Conservation (phyloP, 2,888 invertebrate species). For the Drosophila monieri region DNA sequence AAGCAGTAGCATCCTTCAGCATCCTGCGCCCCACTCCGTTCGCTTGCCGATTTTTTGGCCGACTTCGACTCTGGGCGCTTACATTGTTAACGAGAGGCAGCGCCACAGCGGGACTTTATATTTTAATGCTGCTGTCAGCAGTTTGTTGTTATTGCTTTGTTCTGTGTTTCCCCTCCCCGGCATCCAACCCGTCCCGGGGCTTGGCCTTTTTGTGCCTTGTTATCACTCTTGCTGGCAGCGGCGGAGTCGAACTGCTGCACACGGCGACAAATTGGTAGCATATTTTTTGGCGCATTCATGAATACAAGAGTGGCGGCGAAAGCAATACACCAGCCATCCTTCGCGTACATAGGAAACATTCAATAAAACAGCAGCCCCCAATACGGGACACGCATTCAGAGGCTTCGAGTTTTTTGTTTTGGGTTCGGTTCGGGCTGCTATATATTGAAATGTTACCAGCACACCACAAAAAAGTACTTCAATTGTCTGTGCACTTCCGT, state of each 20-base stretch:
- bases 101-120: slow-evolving; percentile 69
- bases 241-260: slow-evolving; percentile 46
- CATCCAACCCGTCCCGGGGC: slow-evolving; percentile 10
- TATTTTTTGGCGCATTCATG: slow-evolving; percentile 77
- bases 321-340: slow-evolving; percentile 47
- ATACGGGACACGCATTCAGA: slow-evolving; percentile 9
- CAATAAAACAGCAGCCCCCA: slow-evolving; percentile 70
- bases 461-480: slow-evolving; percentile 72
- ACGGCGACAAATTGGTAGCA: slow-evolving; percentile 79
- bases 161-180: slow-evolving; percentile 36
- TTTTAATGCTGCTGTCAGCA: slow-evolving; percentile 78
- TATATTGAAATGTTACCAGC: slow-evolving; percentile 76
- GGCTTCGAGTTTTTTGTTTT: slow-evolving; percentile 29
- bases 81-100: slow-evolving; percentile 72
- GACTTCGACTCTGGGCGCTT: slow-evolving; percentile 68
- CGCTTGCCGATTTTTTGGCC: slow-evolving; percentile 57
- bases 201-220: slow-evolving; percentile 18
- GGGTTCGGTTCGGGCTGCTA: slow-evolving; percentile 43
- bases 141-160: slow-evolving; percentile 77
- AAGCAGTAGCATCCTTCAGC: slow-evolving; percentile 35
- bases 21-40: slow-evolving; percentile 29
- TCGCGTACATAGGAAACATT: slow-evolving; percentile 72
- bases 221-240: slow-evolving; percentile 15
- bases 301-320: slow-evolving; percentile 64
- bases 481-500: slow-evolving; percentile 78